Conservation (phyloP, 2,888 invertebrate species). For the Rosalia funebris region DNA sequence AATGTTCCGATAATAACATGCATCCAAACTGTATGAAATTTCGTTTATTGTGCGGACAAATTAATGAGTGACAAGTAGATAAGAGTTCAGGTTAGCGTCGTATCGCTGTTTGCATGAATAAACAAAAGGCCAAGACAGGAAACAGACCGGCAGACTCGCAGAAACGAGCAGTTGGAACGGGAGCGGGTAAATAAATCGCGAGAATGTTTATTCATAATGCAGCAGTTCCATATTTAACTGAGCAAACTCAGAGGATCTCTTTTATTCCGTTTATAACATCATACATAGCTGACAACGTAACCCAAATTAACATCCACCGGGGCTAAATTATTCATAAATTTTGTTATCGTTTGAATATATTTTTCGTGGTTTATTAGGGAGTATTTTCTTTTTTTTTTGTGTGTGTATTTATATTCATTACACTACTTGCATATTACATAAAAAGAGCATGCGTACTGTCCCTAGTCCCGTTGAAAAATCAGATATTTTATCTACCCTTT, state of each 20-base stretch:
- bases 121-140: conserved; percentile 52
- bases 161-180: conserved; percentile 41
- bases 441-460: too few relatives aligned
- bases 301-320: conserved; percentile 6
- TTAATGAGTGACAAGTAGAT: conserved; percentile 37
- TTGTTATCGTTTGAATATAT: too few relatives aligned
- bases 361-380: too few relatives aligned
- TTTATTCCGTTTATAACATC: conserved; percentile 16
- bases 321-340: conserved; percentile 14
- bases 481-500: too few relatives aligned
- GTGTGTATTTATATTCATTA: too few relatives aligned
- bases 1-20: neutral
- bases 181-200: conserved; percentile 54
- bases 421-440: too few relatives aligned
- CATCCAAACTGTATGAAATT: conserved; percentile 1
- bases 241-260: conserved; percentile 10
- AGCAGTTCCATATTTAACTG: conserved; percentile 54
- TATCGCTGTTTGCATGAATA: conserved; percentile 47
- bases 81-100: conserved; percentile 33
- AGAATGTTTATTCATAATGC: conserved; percentile 61
- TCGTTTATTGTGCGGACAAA: conserved; percentile 20
- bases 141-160: conserved; percentile 45
- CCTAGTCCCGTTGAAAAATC: too few relatives aligned
- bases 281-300: conserved; percentile 9
- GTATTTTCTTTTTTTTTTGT: too few relatives aligned